Percentiles rank a stretch among this genome's conserved stretches.
Evolutionary conservation across 2,888 invertebrate genomes (phyloP).

Genomic region (Hesperia comma): DNA sequence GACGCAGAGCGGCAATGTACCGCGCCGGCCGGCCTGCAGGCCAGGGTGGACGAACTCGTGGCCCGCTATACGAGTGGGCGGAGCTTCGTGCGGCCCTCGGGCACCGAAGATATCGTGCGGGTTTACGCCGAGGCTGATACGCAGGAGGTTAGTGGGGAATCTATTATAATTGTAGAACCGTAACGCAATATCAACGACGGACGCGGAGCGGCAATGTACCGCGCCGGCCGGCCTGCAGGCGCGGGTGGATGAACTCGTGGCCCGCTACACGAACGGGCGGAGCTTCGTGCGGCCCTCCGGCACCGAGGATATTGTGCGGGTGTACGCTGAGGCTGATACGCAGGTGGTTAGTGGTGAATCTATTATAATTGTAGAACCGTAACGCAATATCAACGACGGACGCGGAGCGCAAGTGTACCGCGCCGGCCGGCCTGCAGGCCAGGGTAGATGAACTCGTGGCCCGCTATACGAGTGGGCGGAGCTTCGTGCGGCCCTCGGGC

Average conservation of each 20-base stretch:
- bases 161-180: too few species aligned
- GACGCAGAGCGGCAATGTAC: slow-evolving; percentile 94
- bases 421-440: slow-evolving; percentile 93
- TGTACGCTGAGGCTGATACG: slow-evolving; percentile 97
- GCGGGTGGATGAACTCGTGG: slow-evolving; percentile 88
- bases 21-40: slow-evolving; percentile 93
- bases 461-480: slow-evolving; percentile 88
- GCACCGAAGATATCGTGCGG: slow-evolving; percentile 98
- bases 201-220: slow-evolving; percentile 93
- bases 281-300: slow-evolving; percentile 98
- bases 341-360: slow-evolving; percentile 80
- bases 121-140: slow-evolving; percentile 97
- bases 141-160: slow-evolving; percentile 77
- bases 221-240: slow-evolving; percentile 93
- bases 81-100: slow-evolving; percentile 97
- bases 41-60: slow-evolving; percentile 89
- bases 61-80: slow-evolving; percentile 88
- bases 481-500: slow-evolving; percentile 98
- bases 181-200: slow-evolving; percentile 91
- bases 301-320: slow-evolving; percentile 97
- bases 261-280: slow-evolving; percentile 88
- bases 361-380: slow-evolving; percentile 85
- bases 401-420: slow-evolving; percentile 92
- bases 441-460: slow-evolving; percentile 89
- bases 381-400: slow-evolving; percentile 93